Conservation (phyloP, 2,113 vertebrate genomes). For the Carlito syrichta region DNA sequence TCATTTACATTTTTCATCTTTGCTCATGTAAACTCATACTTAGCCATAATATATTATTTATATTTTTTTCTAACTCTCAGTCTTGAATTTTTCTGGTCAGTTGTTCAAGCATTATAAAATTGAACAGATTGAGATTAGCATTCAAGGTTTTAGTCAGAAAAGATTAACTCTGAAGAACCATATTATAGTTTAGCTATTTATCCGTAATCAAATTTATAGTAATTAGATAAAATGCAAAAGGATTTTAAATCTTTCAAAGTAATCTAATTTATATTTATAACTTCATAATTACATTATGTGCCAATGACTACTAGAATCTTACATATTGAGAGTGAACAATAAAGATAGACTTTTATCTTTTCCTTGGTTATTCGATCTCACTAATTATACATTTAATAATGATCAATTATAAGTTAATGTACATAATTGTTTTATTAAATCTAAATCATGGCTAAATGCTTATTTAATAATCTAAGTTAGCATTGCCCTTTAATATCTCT, state of each 20-base stretch:
- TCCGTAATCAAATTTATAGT: constrained; percentile 71
- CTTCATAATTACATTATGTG: constrained; percentile 69
- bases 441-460: constrained; percentile 66
- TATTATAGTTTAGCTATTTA: constrained; percentile 64
- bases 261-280: constrained; percentile 76
- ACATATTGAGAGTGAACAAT: constrained; percentile 55
- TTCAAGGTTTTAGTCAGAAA: constrained; percentile 17
- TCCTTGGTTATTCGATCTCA: constrained; percentile 64
- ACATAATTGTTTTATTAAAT: constrained; percentile 75
- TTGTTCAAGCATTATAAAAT: constrained; percentile 2
- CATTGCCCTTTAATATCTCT: constrained; percentile 47
- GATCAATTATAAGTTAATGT: constrained; percentile 71
- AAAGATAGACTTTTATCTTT: constrained; percentile 70
- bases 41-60: constrained; percentile 24
- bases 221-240: constrained; percentile 62
- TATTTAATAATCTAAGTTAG: constrained; percentile 68
- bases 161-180: constrained; percentile 26
- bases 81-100: not conserved
- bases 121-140: constrained; percentile 44
- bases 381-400: constrained; percentile 76
- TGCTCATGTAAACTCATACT: not conserved
- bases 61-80: constrained; percentile 14
- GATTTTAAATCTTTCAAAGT: constrained; percentile 60
- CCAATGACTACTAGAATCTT: constrained; percentile 60
- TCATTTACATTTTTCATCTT: not conserved